phyloP scores from a whole-genome alignment of 30 jellyfish, hydroid and myxozoan species.

The Hydractinia echinata region DNA sequence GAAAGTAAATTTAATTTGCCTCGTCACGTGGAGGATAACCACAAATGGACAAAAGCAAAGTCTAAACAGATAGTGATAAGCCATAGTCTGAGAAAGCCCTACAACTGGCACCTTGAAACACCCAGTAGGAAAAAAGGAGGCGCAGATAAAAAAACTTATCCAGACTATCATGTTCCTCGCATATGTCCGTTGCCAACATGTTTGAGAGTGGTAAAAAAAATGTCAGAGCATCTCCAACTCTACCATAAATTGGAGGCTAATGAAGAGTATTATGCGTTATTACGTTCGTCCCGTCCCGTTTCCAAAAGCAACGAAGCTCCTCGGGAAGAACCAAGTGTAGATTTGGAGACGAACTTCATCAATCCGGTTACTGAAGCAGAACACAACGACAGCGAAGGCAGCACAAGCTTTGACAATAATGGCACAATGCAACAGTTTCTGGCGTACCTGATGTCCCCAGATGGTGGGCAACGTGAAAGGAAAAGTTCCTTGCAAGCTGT shows the following conservation, averaged over 20 bases:
- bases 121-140: too few relatives aligned
- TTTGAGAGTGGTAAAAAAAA: too few relatives aligned
- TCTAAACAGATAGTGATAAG: not conserved
- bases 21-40: not conserved
- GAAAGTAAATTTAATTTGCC: conserved; percentile 1
- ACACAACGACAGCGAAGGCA: not conserved
- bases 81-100: not conserved
- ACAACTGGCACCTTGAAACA: not conserved
- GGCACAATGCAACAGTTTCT: not conserved
- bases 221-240: too few relatives aligned
- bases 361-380: too few relatives aligned
- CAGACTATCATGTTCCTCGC: not conserved
- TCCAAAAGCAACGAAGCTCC: too few relatives aligned
- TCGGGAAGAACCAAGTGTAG: too few relatives aligned
- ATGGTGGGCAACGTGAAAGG: conserved; percentile 21
- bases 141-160: not conserved
- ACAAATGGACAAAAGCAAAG: conserved; percentile 8
- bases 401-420: not conserved
- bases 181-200: too few relatives aligned
- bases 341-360: too few relatives aligned
- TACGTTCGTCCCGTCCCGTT: too few relatives aligned
- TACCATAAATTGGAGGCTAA: too few relatives aligned
- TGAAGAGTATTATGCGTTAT: too few relatives aligned
- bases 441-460: conserved; percentile 17
- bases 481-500: too few relatives aligned